Base-by-base conservation (phyloP, 2,113 vertebrate species). In the Proterorhinus semilunaris region DNA sequence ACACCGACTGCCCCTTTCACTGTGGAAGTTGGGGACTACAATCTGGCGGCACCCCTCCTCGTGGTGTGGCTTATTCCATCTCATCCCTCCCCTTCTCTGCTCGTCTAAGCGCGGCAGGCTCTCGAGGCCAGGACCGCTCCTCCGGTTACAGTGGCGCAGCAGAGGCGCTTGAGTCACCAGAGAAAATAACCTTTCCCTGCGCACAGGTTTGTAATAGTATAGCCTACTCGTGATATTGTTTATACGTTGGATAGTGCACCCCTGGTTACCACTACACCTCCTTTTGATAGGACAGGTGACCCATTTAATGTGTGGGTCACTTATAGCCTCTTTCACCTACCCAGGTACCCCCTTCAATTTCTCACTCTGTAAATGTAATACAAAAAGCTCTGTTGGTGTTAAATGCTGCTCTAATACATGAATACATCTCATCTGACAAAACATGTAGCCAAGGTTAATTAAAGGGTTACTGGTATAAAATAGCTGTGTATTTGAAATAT, bases 121-220 rank as follows among this genome's bases (percentile, higher is more conserved):
- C 75, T 75, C 84, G 61, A n/a, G n/a, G 8, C 71, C 76, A 58
- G 36, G 65, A 43, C 52, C 68, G 55, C 59, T 68, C 84, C 78
- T 83, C 81, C 62, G 50, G 86, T 87, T 84, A 74, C 86, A 67
- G 64, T 65, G 72, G 51, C 9, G 73, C 71, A 4, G 71, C 8
- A 11, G 55, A 36, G 61, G 54, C 50, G 55, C 50, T 47, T 65
- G 69, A 70, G 69, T 66, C 57, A 43, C 47, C 48, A 13, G 1
- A 8, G 58, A 13, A 52, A 61, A 36, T 8, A 11, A 44, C 42
- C 21, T 53, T 6, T 8, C 13, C 21, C 27, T 17, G 6, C 16
- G 15, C 3, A 11, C 49, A 36, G 1, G 44, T 36, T 61, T 65
- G 12, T 49, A 36, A 36, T 3, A 36, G 27, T 4, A 36, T 36